Conservation (phyloP, 2,797 vertebrate genomes). For the Telmatherina bonti region DNA sequence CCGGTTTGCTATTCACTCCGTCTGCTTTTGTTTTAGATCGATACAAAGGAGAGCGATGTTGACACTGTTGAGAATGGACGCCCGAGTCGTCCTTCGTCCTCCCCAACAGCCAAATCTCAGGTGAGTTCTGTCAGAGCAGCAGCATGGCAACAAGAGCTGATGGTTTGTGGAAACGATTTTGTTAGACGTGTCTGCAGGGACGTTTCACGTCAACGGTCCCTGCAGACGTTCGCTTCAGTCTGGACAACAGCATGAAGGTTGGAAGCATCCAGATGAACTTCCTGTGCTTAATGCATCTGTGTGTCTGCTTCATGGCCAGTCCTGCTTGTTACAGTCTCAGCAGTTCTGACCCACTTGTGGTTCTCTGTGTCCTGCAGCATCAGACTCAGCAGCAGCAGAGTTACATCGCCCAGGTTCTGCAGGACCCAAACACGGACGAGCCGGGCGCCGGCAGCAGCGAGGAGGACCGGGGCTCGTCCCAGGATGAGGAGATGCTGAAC, state of each 20-base stretch:
- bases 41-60: constrained; percentile 71
- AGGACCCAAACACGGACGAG: constrained; percentile 90
- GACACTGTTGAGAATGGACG: constrained; percentile 73
- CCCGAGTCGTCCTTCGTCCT: constrained; percentile 64
- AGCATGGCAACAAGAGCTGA: too few relatives aligned
- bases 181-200: too few relatives aligned
- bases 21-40: constrained; percentile 59
- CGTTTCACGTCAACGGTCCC: too few relatives aligned
- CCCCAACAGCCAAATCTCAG: constrained; percentile 65
- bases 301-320: too few relatives aligned
- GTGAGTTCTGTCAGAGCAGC: constrained; percentile 37
- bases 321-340: neutral
- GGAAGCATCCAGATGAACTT: too few relatives aligned
- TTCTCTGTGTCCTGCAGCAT: constrained; percentile 35
- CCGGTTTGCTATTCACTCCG: neutral
- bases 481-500: constrained; percentile 93
- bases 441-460: constrained; percentile 84
- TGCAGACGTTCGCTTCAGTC: too few relatives aligned
- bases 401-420: constrained; percentile 98
- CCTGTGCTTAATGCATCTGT: too few relatives aligned
- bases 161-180: too few relatives aligned
- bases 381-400: constrained; percentile 83
- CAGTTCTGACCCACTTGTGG: neutral
- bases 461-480: constrained; percentile 87
- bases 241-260: too few relatives aligned